Base-by-base conservation (phyloP, 2,113 vertebrate species). In the Hylia prasina region DNA sequence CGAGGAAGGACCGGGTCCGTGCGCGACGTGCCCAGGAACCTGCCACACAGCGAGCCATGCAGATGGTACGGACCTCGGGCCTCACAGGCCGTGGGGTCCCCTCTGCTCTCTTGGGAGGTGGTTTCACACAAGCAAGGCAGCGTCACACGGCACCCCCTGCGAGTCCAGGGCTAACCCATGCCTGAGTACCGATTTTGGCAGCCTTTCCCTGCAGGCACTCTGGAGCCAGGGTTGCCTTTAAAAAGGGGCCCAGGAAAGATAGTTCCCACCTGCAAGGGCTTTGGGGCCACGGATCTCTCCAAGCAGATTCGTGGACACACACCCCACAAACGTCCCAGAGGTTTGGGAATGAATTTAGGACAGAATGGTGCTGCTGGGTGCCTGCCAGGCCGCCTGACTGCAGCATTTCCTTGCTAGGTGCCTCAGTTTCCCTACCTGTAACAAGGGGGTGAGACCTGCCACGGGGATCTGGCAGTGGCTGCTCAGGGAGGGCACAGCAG, bases 21-120 rank as follows among this genome's bases (percentile, higher is more conserved):
- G 18, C 30, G 12, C 7, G 10, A 6, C 7, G 15, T 53, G 54
- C 64, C 51, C 37, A 2, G 15, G 35, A 8, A 5, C 20, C 28
- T 33, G 30, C 39, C 14, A 10, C 42, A 4, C 28, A 15, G 64
- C 16, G 2, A 28, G 33, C 13, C 33, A 0, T 7, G 48, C 7
- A 1, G 27, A 0, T 3, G 6, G 15, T 1, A 5, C 1, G 21
- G 18, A 28, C 33, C 14, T 39, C 2, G 1, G 54, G n/a, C 76
- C 48, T 56, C 22, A 0, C 25, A 2, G 4, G 16, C 65, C 28
- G 0, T 18, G 58, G n/a, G 53, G 7, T 58, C 33, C 28, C 10
- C 20, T 60, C 27, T 8, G 16, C 66, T 73, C 4, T 30, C 18
- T 1, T 3, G 16, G 10, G 57, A 45, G 13, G 7, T 2, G 21